Evolutionary conservation across 2,113 vertebrate genomes (phyloP).

Genomic region (Cinclus cinclus): DNA sequence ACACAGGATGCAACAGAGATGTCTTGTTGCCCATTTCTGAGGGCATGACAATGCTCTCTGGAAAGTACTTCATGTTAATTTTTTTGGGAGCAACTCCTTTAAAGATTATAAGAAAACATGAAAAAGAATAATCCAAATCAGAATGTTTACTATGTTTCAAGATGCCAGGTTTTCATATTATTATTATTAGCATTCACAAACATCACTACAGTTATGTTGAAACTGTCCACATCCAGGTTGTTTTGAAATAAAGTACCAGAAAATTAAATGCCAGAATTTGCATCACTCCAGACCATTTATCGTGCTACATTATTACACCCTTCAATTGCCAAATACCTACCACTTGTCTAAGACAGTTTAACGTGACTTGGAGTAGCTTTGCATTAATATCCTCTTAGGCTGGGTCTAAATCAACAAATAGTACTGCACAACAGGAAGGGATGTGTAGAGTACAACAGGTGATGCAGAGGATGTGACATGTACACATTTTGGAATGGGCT

Average conservation of each 20-base stretch:
- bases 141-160: not conserved
- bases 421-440: not conserved
- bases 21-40: not conserved
- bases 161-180: not conserved
- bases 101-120: not conserved
- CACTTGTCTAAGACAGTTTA: not conserved
- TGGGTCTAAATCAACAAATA: not conserved
- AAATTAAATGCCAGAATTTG: constrained; percentile 46
- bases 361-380: not conserved
- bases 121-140: not conserved
- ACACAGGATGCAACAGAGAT: not conserved
- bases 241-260: constrained; percentile 40
- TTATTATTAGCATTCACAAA: not conserved
- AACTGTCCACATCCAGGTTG: not conserved
- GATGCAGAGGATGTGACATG: not conserved
- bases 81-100: not conserved
- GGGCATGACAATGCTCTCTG: not conserved
- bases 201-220: not conserved
- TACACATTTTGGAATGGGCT: not conserved
- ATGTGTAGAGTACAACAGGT: not conserved
- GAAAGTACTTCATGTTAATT: not conserved
- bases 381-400: not conserved
- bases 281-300: constrained; percentile 4
- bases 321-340: not conserved
- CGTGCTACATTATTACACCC: not conserved